Evolutionary conservation across 2,888 invertebrate species (phyloP).

Genomic region (Cordylochernes scorpioides): DNA sequence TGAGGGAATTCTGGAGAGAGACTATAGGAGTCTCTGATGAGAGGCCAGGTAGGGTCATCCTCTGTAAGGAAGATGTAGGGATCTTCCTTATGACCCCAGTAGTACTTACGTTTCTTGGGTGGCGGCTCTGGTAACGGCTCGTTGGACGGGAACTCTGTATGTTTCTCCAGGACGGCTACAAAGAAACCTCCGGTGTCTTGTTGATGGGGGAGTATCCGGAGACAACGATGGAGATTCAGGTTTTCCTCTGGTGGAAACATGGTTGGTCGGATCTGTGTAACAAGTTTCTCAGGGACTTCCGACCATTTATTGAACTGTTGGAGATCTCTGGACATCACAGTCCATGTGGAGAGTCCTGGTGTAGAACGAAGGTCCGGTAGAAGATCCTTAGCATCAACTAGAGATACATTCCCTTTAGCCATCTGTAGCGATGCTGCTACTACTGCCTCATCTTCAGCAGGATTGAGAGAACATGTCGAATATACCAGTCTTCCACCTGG

Average conservation of each 20-base stretch:
- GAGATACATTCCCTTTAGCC: no score
- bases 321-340: conserved; percentile 45
- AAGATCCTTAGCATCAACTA: conserved; percentile 44
- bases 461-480: conserved; percentile 94
- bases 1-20: conserved; percentile 32
- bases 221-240: conserved; percentile 33
- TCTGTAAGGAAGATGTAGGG: conserved; percentile 77
- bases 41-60: conserved; percentile 49
- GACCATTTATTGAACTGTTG: conserved; percentile 46
- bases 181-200: conserved; percentile 97
- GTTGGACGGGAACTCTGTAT: conserved; percentile 39
- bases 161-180: conserved; percentile 62
- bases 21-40: conserved; percentile 40
- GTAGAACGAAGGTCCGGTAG: conserved; percentile 55
- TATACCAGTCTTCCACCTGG: conserved; percentile 74
- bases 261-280: conserved; percentile 49
- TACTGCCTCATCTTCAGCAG: conserved; percentile 85
- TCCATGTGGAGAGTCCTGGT: conserved; percentile 52
- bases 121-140: conserved; percentile 27
- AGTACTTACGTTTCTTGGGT: conserved; percentile 14
- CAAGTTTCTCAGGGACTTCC: conserved; percentile 56
- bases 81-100: conserved; percentile 60
- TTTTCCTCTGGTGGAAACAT: conserved; percentile 87
- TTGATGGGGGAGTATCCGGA: conserved; percentile 78
- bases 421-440: conserved; percentile 50